Conservation (phyloP, 2,888 invertebrate genomes). For the Ormyrus pomaceus region DNA sequence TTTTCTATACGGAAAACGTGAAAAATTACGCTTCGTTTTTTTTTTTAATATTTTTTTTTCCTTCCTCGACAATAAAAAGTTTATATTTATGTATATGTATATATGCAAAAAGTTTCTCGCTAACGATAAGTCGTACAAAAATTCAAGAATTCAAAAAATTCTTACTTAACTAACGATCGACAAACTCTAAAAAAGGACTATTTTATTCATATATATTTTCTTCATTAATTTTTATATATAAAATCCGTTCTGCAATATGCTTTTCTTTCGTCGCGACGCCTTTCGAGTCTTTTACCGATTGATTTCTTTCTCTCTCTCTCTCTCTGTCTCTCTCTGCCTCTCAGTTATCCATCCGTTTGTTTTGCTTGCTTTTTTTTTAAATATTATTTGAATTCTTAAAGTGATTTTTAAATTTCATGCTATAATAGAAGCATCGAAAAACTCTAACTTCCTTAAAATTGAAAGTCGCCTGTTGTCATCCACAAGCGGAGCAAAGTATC, state of each 20-base stretch:
- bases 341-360: slow-evolving; percentile 22
- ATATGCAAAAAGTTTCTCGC: slow-evolving; percentile 46
- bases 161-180: slow-evolving; percentile 53
- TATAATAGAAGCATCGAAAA: slow-evolving; percentile 37
- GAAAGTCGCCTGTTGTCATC: slow-evolving; percentile 41
- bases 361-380: slow-evolving; percentile 20
- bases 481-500: slow-evolving; percentile 53
- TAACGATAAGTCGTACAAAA: slow-evolving; percentile 54
- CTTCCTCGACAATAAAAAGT: slow-evolving; percentile 46
- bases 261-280: slow-evolving; percentile 26
- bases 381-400: slow-evolving; percentile 22
- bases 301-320: not conserved
- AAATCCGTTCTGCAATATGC: slow-evolving; percentile 40
- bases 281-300: slow-evolving; percentile 12
- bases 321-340: slow-evolving; percentile 1
- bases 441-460: slow-evolving; percentile 47
- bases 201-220: slow-evolving; percentile 20
- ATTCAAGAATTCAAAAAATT: slow-evolving; percentile 54
- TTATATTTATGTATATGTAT: slow-evolving; percentile 36
- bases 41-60: slow-evolving; percentile 14
- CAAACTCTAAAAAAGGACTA: slow-evolving; percentile 47
- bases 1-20: slow-evolving; percentile 51
- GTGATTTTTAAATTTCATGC: slow-evolving; percentile 27
- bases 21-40: slow-evolving; percentile 48
- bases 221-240: slow-evolving; percentile 29